Base-by-base conservation (phyloP, 2,797 vertebrate genomes). In the Apodemus agrarius region DNA sequence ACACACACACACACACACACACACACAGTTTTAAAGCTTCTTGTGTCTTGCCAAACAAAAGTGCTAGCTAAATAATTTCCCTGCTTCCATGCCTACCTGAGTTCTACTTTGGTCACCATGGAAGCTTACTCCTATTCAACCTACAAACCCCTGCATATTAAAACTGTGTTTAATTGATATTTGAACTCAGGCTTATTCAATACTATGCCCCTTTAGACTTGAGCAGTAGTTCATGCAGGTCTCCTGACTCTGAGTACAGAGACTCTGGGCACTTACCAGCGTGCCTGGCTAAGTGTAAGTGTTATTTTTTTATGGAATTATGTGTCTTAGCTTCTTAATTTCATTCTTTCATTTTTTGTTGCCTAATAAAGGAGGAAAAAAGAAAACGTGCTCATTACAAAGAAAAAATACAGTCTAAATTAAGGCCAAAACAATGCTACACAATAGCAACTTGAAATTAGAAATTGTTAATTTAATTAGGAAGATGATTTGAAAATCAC, bases 71-170 rank as follows among this genome's bases (percentile, higher is more conserved):
- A 84, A 34, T 2, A 67, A 78, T 89, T 49, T 24, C 86, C 88
- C 26, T 94, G 83, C 86, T 90, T 89, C 93, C 88, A 96, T 92
- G 82, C 94, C 97, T 98, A 87, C 65, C 21, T 97, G 97, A 10
- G 4, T 93, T 97, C 98, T 97, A 96, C 52, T 93, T 96, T 97
- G 86, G 78, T 46, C 90, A n/a, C 88, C 96, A 91, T 89, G 69
- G 96, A 94, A 89, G 37, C 84, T 80, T 93, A 89, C 57, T 72
- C 94, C 40, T 3, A 10, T 10, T 14, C 9, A 57, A 34, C 24
- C 63, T 59, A 46, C 78, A 69, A 17, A 13, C 9, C 40, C 6
- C 40, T 3, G n/a, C 21, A n/a, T 22, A 6, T 16, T 37, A 34
- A 17, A 12, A 49, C 14, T 7, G 19, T 69, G 65, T 17, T 67